A percentile compares a stretch with the other conserved stretches of the same genome.
phyloP scores from a whole-genome alignment of 2,888 invertebrate genomes.

The Pseudococcus longispinus region DNA sequence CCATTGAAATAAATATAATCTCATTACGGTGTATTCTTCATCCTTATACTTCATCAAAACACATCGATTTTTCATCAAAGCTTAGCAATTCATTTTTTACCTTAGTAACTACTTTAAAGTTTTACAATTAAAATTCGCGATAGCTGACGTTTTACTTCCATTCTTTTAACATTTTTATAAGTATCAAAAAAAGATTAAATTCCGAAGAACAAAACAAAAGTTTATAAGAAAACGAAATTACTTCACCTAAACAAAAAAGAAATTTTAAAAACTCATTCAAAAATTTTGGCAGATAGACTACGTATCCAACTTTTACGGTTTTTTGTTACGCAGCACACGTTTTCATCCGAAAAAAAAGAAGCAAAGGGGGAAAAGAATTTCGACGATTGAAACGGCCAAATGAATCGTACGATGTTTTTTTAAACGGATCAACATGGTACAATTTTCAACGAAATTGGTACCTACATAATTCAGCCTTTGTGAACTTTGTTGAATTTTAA shows the following conservation, averaged over 20 bases:
- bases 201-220: not conserved
- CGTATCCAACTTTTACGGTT: not conserved
- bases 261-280: not conserved
- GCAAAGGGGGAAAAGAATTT: not conserved
- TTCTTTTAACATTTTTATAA: conserved; percentile 31
- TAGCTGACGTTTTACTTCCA: not conserved
- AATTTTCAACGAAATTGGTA: not conserved
- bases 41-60: not conserved
- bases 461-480: not conserved
- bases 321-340: conserved; percentile 36
- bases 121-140: conserved; percentile 24
- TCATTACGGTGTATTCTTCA: no score
- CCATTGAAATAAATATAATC: no score
- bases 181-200: conserved; percentile 25
- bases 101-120: not conserved
- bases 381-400: not conserved
- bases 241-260: not conserved
- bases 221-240: conserved; percentile 15
- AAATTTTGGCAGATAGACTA: conserved; percentile 1
- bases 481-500: not conserved
- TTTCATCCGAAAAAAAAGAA: not conserved
- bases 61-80: not conserved
- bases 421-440: not conserved
- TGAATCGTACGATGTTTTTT: not conserved
- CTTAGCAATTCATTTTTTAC: not conserved